phyloP scores from a whole-genome alignment of 2,113 vertebrate species.

The Poeciliopsis turrubarensis region DNA sequence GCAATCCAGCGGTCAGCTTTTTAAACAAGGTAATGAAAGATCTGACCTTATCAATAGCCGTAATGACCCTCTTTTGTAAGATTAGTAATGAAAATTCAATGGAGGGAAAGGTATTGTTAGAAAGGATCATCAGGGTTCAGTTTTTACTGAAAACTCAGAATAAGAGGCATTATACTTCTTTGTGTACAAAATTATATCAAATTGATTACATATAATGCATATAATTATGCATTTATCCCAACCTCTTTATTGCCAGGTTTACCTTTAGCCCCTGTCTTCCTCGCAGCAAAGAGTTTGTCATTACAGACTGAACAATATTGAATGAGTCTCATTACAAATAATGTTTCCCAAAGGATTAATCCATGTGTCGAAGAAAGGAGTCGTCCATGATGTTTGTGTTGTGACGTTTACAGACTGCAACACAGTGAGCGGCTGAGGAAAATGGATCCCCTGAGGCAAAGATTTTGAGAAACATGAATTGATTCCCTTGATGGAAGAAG shows the following conservation, averaged over 20 bases:
- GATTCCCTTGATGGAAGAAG: constrained; percentile 6
- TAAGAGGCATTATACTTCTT: neutral
- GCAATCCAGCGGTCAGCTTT: neutral
- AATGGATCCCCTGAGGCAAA: constrained; percentile 13
- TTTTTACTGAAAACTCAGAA: neutral
- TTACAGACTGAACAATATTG: neutral
- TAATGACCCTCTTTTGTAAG: constrained; percentile 21
- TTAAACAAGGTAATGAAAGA: constrained; percentile 38
- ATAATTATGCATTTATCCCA: neutral
- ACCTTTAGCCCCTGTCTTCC: neutral
- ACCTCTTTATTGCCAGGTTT: neutral
- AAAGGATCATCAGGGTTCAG: constrained; percentile 4
- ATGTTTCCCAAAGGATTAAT: no score
- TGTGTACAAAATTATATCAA: neutral
- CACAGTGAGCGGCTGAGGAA: neutral
- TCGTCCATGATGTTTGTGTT: no score
- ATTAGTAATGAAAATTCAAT: constrained; percentile 19
- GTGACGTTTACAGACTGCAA: neutral
- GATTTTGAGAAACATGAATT: constrained; percentile 1
- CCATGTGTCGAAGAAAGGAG: no score
- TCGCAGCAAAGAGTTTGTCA: neutral
- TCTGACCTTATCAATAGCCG: constrained; percentile 25
- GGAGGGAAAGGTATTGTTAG: neutral
- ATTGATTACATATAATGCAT: neutral
- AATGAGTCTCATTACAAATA: no score